A percentile compares a stretch with the other conserved stretches of the same genome.
These are phyloP conservation scores for Platyscapa corneri DNA, from an alignment of 1,140 invertebrate genomes.

Conservation along the genomic window DNA sequence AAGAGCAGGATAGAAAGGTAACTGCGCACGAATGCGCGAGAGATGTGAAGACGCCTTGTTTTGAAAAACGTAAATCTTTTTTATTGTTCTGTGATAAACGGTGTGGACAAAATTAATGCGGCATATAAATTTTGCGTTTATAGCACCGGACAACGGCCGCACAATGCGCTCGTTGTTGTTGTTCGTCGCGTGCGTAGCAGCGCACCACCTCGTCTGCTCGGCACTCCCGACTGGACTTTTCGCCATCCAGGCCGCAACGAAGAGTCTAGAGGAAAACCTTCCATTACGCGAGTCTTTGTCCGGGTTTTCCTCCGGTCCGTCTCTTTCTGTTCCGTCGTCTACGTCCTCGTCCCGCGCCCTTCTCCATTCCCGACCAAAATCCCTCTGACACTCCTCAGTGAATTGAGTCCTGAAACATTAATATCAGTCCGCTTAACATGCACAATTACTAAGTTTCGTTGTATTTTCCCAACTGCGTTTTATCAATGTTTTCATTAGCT, in stretches of 20 bases:
- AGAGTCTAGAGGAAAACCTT: neutral
- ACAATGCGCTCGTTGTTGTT: neutral
- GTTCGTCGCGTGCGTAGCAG: neutral
- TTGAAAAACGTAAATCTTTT: slow-evolving; percentile 13
- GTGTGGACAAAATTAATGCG: neutral
- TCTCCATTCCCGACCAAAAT: neutral
- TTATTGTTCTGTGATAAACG: slow-evolving; percentile 32
- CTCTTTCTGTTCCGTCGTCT: neutral
- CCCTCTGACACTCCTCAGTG: neutral
- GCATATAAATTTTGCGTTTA: neutral
- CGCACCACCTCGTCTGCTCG: neutral
- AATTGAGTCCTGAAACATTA: neutral
- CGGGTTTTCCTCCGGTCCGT: neutral
- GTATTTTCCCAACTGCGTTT: neutral
- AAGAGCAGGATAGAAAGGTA: slow-evolving; percentile 19
- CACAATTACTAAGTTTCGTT: no score
- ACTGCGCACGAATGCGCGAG: neutral
- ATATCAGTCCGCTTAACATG: neutral
- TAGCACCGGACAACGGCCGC: neutral
- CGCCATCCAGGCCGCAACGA: neutral
- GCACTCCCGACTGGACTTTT: neutral
- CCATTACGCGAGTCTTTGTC: neutral
- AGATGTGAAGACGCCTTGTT: neutral
- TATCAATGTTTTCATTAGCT: neutral
- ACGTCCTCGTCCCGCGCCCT: neutral